Conservation (phyloP, 1,140 invertebrate genomes). For the Drusus annulatus region DNA sequence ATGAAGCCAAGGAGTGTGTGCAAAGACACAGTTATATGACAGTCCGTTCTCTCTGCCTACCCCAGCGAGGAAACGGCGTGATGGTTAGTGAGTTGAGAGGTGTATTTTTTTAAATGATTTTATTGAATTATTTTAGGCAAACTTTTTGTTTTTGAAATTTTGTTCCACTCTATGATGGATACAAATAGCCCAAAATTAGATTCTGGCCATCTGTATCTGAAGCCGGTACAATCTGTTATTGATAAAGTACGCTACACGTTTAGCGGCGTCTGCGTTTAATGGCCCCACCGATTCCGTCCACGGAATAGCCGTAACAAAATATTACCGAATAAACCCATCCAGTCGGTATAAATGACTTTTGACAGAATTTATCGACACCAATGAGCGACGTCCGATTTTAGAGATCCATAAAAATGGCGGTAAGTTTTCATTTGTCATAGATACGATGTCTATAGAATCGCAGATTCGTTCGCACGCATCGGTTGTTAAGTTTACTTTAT, state of each 20-base stretch:
- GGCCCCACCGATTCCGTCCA: slow-evolving; percentile 16
- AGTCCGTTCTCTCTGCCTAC: too few species aligned
- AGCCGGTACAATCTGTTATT: slow-evolving; percentile 13
- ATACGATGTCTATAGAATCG: neutral
- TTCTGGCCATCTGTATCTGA: neutral
- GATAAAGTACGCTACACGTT: neutral
- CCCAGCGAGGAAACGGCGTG: too few species aligned
- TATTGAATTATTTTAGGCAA: too few species aligned
- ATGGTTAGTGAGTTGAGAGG: too few species aligned
- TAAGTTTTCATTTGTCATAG: slow-evolving; percentile 26
- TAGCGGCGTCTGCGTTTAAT: slow-evolving; percentile 21
- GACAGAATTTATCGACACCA: slow-evolving; percentile 48
- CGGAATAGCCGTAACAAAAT: slow-evolving; percentile 36
- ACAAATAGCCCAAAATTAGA: neutral
- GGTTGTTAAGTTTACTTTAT: slow-evolving; percentile 33
- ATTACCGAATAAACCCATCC: slow-evolving; percentile 42
- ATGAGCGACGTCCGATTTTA: slow-evolving; percentile 49
- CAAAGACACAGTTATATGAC: too few species aligned
- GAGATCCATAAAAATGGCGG: slow-evolving; percentile 30
- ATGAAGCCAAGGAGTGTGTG: too few species aligned
- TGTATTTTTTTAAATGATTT: too few species aligned
- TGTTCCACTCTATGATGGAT: too few species aligned
- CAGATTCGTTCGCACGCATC: slow-evolving; percentile 25
- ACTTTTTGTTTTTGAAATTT: too few species aligned
- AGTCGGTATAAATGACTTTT: slow-evolving; percentile 50